Evolutionary conservation across 2,888 invertebrate genomes (phyloP).

Genomic region (Drosophila leonis): DNA sequence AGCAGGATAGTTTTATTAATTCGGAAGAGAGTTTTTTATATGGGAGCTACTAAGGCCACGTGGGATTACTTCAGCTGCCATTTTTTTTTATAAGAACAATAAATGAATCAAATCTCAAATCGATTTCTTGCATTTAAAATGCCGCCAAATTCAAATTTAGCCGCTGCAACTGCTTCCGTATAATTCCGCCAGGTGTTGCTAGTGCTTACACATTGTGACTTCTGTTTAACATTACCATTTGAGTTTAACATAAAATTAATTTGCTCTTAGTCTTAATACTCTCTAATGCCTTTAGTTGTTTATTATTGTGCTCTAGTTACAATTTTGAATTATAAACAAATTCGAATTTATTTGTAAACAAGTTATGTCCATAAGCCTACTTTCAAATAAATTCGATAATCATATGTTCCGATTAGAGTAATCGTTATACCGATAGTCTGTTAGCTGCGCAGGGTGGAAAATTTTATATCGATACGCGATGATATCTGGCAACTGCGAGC

Average conservation of each 20-base stretch:
- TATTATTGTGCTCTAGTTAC: too few relatives aligned
- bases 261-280: too few relatives aligned
- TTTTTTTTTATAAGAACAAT: neutral
- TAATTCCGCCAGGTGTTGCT: constrained; percentile 17
- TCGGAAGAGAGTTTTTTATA: neutral
- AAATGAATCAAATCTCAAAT: neutral
- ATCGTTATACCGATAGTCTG: constrained; percentile 22
- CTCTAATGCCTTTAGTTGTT: too few relatives aligned
- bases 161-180: neutral
- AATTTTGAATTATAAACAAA: too few relatives aligned
- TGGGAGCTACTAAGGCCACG: rapidly evolving
- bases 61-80: too few relatives aligned
- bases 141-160: neutral
- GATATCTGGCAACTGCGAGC: constrained; percentile 37
- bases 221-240: constrained; percentile 1
- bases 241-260: neutral
- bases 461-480: constrained; percentile 35
- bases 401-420: neutral
- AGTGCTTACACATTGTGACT: neutral
- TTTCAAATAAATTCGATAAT: neutral
- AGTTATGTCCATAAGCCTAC: too few relatives aligned
- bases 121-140: neutral
- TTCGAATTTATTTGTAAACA: too few relatives aligned
- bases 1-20: neutral
- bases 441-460: constrained; percentile 6